phyloP scores from a whole-genome alignment of 2,797 vertebrate genomes.

The Pipistrellus pipistrellus region DNA sequence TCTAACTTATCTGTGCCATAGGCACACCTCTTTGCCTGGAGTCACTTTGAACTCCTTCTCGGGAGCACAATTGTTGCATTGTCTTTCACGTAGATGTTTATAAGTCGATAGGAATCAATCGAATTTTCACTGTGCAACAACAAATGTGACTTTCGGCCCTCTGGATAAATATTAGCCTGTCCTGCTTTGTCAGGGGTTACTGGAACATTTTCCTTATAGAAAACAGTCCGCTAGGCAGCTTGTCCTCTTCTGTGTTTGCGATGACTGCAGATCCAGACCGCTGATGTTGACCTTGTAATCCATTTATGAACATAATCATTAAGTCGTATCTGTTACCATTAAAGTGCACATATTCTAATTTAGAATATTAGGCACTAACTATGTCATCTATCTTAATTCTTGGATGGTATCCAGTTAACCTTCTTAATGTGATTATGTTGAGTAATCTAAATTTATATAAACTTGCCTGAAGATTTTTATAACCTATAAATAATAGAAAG shows the following conservation, averaged over 20 bases:
- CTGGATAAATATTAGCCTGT: slow-evolving; percentile 81
- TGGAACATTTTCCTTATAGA: slow-evolving; percentile 70
- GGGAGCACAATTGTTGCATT: slow-evolving; percentile 65
- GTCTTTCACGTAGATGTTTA: slow-evolving; percentile 65
- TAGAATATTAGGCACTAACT: slow-evolving; percentile 64
- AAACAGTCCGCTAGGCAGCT: slow-evolving; percentile 37
- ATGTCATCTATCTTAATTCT: slow-evolving; percentile 58
- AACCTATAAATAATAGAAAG: slow-evolving; percentile 36
- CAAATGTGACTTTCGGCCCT: slow-evolving; percentile 80
- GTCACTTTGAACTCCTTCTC: slow-evolving; percentile 57
- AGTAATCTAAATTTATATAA: slow-evolving; percentile 64
- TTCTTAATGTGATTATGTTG: slow-evolving; percentile 60
- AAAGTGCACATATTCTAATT: slow-evolving; percentile 62
- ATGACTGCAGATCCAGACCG: slow-evolving; percentile 1
- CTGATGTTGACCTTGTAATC: slow-evolving; percentile 69
- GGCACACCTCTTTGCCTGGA: background rate
- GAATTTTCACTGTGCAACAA: slow-evolving; percentile 67
- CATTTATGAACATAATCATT: slow-evolving; percentile 60
- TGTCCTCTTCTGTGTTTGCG: slow-evolving; percentile 57
- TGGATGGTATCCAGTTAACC: slow-evolving; percentile 33
- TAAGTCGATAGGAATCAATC: slow-evolving; percentile 72
- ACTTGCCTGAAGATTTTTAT: slow-evolving; percentile 59
- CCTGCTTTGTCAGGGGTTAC: slow-evolving; percentile 66
- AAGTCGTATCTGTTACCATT: slow-evolving; percentile 56
- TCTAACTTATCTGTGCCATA: background rate